phyloP scores from a whole-genome alignment of 2,888 invertebrate species.

The Terebella lapidaria region DNA sequence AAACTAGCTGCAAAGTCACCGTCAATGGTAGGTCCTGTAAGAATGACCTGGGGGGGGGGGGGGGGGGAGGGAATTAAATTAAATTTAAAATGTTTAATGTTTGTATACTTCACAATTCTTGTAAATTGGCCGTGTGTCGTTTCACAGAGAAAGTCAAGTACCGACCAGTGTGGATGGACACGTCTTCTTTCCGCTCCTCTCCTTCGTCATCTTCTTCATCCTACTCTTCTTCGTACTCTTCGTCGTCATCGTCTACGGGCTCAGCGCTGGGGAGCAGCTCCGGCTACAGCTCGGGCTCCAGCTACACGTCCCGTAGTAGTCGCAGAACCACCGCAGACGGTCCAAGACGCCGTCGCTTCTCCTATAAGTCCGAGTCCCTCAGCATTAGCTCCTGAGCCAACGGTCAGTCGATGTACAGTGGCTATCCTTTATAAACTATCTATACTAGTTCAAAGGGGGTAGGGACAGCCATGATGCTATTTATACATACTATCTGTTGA shows the following conservation, averaged over 20 bases:
- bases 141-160: not conserved
- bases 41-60: not conserved
- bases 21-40: slow-evolving; percentile 33
- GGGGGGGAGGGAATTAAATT: not conserved
- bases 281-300: not conserved
- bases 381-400: not conserved
- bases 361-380: not conserved
- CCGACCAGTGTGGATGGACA: not conserved
- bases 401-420: no score
- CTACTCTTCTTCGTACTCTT: not conserved
- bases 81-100: not conserved
- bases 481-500: no score
- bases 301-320: not conserved
- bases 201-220: not conserved
- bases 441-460: no score
- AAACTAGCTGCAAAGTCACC: slow-evolving; percentile 76
- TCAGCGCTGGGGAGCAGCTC: not conserved
- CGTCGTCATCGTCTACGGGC: not conserved
- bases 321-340: not conserved
- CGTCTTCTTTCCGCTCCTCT: not conserved
- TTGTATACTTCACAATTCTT: no score
- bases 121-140: not conserved
- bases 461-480: no score
- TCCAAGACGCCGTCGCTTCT: not conserved
- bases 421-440: no score